Evolutionary conservation across 1,140 invertebrate genomes (phyloP).

Genomic region (Caligus rogercresseyi): DNA sequence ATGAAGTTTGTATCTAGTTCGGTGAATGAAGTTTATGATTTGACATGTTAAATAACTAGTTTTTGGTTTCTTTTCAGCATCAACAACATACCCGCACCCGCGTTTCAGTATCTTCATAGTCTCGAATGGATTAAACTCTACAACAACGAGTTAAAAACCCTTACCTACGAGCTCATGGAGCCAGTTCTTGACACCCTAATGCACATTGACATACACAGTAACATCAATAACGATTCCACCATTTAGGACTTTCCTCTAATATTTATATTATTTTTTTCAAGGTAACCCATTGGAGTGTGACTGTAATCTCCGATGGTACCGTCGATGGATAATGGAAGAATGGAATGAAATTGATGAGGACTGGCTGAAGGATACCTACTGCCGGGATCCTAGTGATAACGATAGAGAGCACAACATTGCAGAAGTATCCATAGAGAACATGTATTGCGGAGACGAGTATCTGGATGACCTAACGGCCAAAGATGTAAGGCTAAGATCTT

Average conservation of each 20-base stretch:
- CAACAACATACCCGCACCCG: slow-evolving; percentile 23
- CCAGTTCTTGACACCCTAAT: slow-evolving; percentile 62
- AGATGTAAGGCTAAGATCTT: too few relatives aligned
- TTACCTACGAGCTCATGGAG: slow-evolving; percentile 70
- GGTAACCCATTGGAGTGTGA: slow-evolving; percentile 73
- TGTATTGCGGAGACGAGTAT: slow-evolving; percentile 9
- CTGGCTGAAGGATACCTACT: slow-evolving; percentile 9
- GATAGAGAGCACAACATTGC: slow-evolving; percentile 6
- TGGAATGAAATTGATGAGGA: slow-evolving; percentile 12
- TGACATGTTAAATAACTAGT: too few relatives aligned
- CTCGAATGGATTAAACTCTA: slow-evolving; percentile 66
- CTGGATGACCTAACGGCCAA: background rate
- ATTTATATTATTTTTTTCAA: slow-evolving; percentile 30
- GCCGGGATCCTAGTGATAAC: slow-evolving; percentile 2
- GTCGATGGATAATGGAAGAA: slow-evolving; percentile 44
- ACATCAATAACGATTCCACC: slow-evolving; percentile 27
- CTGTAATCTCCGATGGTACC: slow-evolving; percentile 69
- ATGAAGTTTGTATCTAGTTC: too few relatives aligned
- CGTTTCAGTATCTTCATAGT: slow-evolving; percentile 44
- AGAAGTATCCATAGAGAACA: slow-evolving; percentile 6
- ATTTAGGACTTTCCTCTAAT: background rate
- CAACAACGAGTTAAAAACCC: slow-evolving; percentile 61
- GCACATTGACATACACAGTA: slow-evolving; percentile 69
- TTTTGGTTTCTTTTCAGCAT: slow-evolving; percentile 21
- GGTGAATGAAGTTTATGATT: too few relatives aligned